Evolutionary conservation across 2,113 vertebrate species (phyloP), one percentile per base, ranked within the genome.

Genomic region (Ameiurus melas): DNA sequence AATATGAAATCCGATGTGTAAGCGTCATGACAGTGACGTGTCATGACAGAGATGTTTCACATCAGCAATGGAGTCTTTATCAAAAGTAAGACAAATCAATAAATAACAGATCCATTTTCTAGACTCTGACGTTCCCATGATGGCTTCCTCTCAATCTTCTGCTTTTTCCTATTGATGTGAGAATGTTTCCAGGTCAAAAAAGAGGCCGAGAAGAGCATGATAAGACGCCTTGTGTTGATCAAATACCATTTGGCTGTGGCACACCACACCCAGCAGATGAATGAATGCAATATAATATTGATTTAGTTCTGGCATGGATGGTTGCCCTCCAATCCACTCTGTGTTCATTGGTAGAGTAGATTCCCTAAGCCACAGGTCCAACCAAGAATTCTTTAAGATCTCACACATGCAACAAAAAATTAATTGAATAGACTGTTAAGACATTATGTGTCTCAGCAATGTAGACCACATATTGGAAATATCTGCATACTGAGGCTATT

Each of bases 1-100:
- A 94, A 95, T 94, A 94, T 95, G 92, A 93, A 94, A 92, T 92
- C 84, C 89, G 0, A 22, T 36, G 39, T 57, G 17, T 19, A 81
- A 19, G 17, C 14, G 20, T 57, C 51, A 64, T 27, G 25, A 25
- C 47, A 8, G n/a, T 68, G 87, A 71, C 3, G 64, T 87, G 39
- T 87, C 86, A 22, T 22, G 25, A n/a, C n/a, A n/a, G n/a, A n/a
- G n/a, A n/a, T n/a, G n/a, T n/a, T n/a, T n/a, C n/a, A n/a, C n/a
- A n/a, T n/a, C n/a, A 20, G 4, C 58, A 43, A 66, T 62, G 53
- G 53, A 7, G 17, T 55, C 62, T 81, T 86, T 66, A 51, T 60
- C 25, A 77, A 78, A 58, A 83, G 68, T 86, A 51, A 51, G 17
- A 85, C 22, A 51, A 80, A 90, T 90, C 78, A 82, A 83, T 83